phyloP scores from a whole-genome alignment of 2,888 invertebrate genomes.

The Poecilus cupreus region DNA sequence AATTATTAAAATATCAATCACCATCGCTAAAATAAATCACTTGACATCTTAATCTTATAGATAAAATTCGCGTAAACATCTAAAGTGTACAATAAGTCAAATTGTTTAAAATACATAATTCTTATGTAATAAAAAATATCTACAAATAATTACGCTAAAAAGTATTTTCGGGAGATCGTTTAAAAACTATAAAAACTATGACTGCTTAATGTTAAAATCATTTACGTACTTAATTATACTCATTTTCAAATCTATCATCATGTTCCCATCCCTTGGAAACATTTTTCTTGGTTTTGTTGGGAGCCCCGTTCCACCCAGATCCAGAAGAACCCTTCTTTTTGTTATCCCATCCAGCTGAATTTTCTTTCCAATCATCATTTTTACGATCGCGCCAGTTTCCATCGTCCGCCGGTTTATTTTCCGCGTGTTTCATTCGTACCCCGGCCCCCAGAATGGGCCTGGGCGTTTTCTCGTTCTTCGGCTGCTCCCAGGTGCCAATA shows the following conservation, averaged over 20 bases:
- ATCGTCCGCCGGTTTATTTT: conserved; percentile 61
- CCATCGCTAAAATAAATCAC: conserved; percentile 7
- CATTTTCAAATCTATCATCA: conserved; percentile 70
- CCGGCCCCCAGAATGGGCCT: conserved; percentile 70
- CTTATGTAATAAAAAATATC: conserved; percentile 49
- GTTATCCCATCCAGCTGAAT: conserved; percentile 62
- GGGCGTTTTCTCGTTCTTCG: conserved; percentile 65
- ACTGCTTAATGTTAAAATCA: not conserved
- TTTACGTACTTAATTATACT: conserved; percentile 67
- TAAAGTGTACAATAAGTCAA: conserved; percentile 9
- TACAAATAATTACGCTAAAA: conserved; percentile 35
- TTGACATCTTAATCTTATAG: conserved; percentile 5
- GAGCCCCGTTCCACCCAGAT: conserved; percentile 54
- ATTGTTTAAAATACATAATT: conserved; percentile 41
- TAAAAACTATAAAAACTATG: conserved; percentile 17
- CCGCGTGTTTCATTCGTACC: conserved; percentile 65
- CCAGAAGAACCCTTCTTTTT: conserved; percentile 63
- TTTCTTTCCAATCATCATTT: conserved; percentile 61
- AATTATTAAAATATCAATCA: conserved; percentile 9
- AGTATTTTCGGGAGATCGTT: conserved; percentile 16
- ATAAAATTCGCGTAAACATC: conserved; percentile 1
- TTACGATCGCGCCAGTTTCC: conserved; percentile 63
- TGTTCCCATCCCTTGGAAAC: conserved; percentile 70
- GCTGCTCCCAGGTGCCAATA: conserved; percentile 55
- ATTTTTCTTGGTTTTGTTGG: conserved; percentile 59